These are phyloP conservation scores for Hirtodrosophila cameraria DNA, from an alignment of 2,888 invertebrate genomes.

Conservation along the genomic window DNA sequence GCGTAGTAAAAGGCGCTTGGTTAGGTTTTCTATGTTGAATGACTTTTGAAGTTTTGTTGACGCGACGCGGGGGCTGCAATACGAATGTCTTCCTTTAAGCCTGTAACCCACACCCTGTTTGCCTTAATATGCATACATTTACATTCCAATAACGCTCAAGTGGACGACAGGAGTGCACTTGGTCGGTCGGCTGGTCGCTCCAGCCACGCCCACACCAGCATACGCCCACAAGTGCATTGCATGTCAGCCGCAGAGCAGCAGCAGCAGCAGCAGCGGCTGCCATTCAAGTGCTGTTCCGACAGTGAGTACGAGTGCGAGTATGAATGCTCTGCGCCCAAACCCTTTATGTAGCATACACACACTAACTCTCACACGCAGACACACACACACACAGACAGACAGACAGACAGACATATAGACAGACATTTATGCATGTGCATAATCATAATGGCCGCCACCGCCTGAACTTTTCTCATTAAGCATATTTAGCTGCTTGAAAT, in stretches of 20 bases:
- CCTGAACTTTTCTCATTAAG: slow-evolving; percentile 77
- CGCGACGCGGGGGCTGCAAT: slow-evolving; percentile 33
- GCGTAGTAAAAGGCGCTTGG: not conserved
- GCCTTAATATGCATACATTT: slow-evolving; percentile 79
- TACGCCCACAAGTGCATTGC: slow-evolving; percentile 59
- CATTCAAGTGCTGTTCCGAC: slow-evolving; percentile 64
- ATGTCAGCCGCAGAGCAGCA: slow-evolving; percentile 69
- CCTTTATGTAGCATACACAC: slow-evolving; percentile 35
- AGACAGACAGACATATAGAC: slow-evolving; percentile 11
- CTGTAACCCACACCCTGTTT: slow-evolving; percentile 29
- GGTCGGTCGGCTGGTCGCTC: slow-evolving; percentile 37
- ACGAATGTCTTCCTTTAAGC: slow-evolving; percentile 1
- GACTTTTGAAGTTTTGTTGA: slow-evolving; percentile 73
- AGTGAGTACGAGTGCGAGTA: slow-evolving; percentile 30
- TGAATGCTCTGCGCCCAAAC: slow-evolving; percentile 32
- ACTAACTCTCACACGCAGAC: slow-evolving; percentile 12
- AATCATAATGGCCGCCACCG: slow-evolving; percentile 66
- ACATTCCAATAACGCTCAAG: slow-evolving; percentile 82
- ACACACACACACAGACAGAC: slow-evolving; percentile 1
- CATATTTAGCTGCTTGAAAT: slow-evolving; percentile 79
- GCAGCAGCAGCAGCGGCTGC: slow-evolving; percentile 55
- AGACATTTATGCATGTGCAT: slow-evolving; percentile 44
- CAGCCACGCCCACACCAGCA: slow-evolving; percentile 42
- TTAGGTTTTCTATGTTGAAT: slow-evolving; percentile 57
- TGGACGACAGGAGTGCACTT: slow-evolving; percentile 75